These are phyloP conservation scores for Dicerorhinus sumatrensis DNA, from an alignment of 2,113 vertebrate species.

Conservation along the genomic window DNA sequence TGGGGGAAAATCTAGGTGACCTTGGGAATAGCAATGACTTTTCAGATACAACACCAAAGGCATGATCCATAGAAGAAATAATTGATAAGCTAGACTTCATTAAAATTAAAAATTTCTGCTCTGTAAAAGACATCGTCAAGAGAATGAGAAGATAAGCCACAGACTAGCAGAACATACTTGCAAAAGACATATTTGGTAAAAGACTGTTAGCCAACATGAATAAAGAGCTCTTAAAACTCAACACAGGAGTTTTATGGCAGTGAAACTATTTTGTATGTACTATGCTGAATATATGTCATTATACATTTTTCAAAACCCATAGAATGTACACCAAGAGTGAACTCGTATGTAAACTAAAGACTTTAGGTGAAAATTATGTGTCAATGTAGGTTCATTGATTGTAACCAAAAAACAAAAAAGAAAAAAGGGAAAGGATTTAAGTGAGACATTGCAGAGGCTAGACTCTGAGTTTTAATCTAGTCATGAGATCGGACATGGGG, in stretches of 20 bases:
- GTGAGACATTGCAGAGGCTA: background rate
- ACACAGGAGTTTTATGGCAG: background rate
- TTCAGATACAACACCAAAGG: background rate
- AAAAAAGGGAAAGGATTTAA: background rate
- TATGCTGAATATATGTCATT: background rate
- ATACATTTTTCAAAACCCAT: background rate
- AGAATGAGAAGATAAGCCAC: background rate
- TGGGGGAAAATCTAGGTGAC: background rate
- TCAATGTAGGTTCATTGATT: background rate
- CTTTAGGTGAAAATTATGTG: background rate
- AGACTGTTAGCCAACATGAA: background rate
- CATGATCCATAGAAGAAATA: background rate
- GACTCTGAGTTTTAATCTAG: background rate
- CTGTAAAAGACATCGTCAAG: background rate
- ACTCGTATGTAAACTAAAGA: background rate
- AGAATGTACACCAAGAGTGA: background rate
- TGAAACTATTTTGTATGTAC: background rate
- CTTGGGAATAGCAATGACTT: background rate
- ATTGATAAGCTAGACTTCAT: background rate
- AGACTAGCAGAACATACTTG: background rate
- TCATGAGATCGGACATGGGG: background rate
- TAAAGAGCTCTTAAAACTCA: background rate
- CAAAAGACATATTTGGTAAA: background rate
- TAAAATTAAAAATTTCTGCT: background rate
- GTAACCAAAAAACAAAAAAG: background rate